Evolutionary conservation across 2,113 vertebrate genomes (phyloP).

Genomic region (Tauraco erythrolophus): DNA sequence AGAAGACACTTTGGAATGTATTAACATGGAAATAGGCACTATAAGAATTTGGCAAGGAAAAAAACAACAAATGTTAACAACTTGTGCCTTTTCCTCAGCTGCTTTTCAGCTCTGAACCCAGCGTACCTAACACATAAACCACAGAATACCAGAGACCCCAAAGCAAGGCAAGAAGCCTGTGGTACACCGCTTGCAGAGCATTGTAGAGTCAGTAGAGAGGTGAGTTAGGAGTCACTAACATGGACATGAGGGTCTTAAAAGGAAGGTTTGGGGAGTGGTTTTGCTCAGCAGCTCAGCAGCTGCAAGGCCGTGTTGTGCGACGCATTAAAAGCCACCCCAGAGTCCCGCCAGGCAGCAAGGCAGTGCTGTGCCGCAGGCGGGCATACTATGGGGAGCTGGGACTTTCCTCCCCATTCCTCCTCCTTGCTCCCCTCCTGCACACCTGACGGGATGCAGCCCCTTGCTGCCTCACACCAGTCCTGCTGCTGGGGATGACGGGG

Average conservation of each 20-base stretch:
- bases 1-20: neutral
- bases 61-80: neutral
- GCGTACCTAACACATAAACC: neutral
- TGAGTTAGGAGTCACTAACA: accelerated
- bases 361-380: neutral
- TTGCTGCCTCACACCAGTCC: accelerated
- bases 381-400: neutral
- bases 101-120: neutral
- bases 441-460: neutral
- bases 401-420: neutral
- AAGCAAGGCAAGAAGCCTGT: neutral
- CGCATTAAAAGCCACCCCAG: neutral
- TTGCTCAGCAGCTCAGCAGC: neutral
- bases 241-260: neutral
- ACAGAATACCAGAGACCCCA: neutral
- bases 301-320: accelerated
- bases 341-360: accelerated
- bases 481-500: neutral
- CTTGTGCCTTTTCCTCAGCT: neutral
- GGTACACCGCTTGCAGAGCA: neutral
- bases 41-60: neutral
- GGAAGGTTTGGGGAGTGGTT: neutral
- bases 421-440: accelerated
- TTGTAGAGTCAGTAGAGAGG: neutral
- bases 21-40: neutral